Conservation (phyloP, 1,140 invertebrate species). For the Thrips palmi region DNA sequence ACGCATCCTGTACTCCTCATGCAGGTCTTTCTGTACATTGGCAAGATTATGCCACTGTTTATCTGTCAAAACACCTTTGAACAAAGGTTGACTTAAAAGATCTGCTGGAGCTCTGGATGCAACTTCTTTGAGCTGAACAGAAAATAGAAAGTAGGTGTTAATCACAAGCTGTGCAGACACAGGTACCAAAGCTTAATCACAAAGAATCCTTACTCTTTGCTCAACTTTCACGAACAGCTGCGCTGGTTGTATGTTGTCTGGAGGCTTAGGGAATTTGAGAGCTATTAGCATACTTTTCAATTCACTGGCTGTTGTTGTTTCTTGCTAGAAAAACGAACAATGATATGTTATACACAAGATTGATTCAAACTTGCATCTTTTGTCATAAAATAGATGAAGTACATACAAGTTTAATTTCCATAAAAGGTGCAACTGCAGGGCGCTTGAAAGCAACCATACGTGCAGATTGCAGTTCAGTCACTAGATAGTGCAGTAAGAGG, state of each 20-base stretch:
- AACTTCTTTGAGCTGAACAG: conserved; percentile 38
- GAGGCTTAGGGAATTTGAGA: conserved; percentile 68
- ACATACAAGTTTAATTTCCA: conserved; percentile 26
- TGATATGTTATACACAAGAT: conserved; percentile 5
- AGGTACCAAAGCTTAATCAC: no score
- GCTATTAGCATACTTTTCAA: conserved; percentile 57
- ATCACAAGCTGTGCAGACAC: no score
- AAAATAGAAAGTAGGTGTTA: no score
- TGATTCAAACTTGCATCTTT: not conserved
- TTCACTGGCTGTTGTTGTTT: conserved; percentile 57
- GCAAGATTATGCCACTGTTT: conserved; percentile 67
- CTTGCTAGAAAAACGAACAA: conserved; percentile 35
- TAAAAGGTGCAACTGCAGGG: conserved; percentile 27
- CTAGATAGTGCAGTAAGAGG: conserved; percentile 57
- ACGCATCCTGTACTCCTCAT: conserved; percentile 62
- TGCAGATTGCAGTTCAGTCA: conserved; percentile 61
- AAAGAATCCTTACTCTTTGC: conserved; percentile 29
- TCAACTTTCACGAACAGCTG: conserved; percentile 62
- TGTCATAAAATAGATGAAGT: not conserved
- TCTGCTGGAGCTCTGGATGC: conserved; percentile 38
- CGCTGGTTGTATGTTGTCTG: conserved; percentile 53
- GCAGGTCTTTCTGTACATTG: conserved; percentile 46
- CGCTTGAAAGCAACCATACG: conserved; percentile 49
- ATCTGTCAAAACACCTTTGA: conserved; percentile 49
- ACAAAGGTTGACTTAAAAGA: conserved; percentile 54